These are phyloP conservation scores for Stenodema calcarata DNA, from an alignment of 2,888 invertebrate species.

Conservation along the genomic window DNA sequence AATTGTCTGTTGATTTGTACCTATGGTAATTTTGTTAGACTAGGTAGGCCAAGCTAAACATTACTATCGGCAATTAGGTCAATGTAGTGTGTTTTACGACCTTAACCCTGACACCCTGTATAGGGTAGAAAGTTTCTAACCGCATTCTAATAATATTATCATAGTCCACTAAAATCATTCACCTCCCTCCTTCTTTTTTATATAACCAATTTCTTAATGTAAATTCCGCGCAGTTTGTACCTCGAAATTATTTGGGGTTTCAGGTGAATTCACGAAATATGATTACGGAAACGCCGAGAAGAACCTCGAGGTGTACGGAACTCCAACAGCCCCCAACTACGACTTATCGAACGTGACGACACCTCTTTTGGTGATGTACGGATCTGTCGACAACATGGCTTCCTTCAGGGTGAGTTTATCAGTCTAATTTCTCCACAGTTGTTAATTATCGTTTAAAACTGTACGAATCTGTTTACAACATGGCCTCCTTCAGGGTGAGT, in stretches of 20 bases:
- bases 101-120: no score
- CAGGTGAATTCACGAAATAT: conserved; percentile 32
- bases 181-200: no score
- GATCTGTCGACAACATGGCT: conserved; percentile 36
- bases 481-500: conserved; percentile 3
- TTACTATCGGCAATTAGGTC: no score
- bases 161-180: no score
- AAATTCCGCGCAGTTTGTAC: no score
- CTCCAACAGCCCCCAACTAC: conserved; percentile 23
- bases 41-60: no score
- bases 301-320: conserved; percentile 24
- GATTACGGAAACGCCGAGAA: conserved; percentile 14
- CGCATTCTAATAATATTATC: not conserved
- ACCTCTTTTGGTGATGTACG: conserved; percentile 22
- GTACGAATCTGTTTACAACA: conserved; percentile 32
- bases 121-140: no score
- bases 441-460: not conserved
- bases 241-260: not conserved
- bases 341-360: conserved; percentile 20
- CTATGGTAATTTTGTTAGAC: no score
- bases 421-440: not conserved
- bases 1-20: no score
- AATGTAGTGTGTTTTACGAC: no score
- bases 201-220: no score
- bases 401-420: not conserved